Evolutionary conservation across 2,797 vertebrate genomes (phyloP), one percentile per base, ranked within the genome.

Genomic region (Megaceryle alcyon): DNA sequence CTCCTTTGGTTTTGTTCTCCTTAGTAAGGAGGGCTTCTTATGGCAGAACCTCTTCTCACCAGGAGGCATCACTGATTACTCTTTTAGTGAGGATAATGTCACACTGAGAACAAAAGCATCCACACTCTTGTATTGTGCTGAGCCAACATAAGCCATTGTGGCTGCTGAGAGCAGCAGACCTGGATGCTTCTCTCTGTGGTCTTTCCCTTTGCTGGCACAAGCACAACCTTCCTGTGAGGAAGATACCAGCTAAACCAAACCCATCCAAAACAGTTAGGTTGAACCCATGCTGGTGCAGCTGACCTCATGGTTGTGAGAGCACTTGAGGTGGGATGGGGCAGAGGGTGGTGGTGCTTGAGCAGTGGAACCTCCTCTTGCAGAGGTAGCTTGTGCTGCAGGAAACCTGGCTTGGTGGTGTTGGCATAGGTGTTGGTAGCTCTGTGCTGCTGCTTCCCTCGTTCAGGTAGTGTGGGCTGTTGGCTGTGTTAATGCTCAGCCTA

Each of bases 361-460:
- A 5, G 46, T 2, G 8, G 56, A 12, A 39, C 28, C 63, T 29
- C 26, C 49, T 53, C 49, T 53, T 9, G 49, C 49, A 29, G 81
- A 54, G 54, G 2, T 3, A 12, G 60, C 46, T 53, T 10, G 0
- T 9, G 76, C 13, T 46, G 59, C 19, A 16, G 43, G 41, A 13
- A 1, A 2, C 0, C 5, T 4, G 25, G 7, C 51, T 3, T 0
- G 7, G 14, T 4, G 25, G 6, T 3, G 41, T 8, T 3, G 2
- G 35, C 0, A 2, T 12, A 3, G 15, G 39, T 3, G 44, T 8
- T 10, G 28, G 3, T 46, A 8, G 35, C 81, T 35, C 54, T 6
- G 65, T 25, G 66, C 14, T 54, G 18, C 31, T 49, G 41, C 68
- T 39, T 25, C 5, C 54, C 80, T 29, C 4, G 7, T 0, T 5